A percentile compares a stretch with the other conserved stretches of the same genome.
Evolutionary conservation across 2,113 vertebrate genomes (phyloP).

Genomic region (Poecile atricapillus): DNA sequence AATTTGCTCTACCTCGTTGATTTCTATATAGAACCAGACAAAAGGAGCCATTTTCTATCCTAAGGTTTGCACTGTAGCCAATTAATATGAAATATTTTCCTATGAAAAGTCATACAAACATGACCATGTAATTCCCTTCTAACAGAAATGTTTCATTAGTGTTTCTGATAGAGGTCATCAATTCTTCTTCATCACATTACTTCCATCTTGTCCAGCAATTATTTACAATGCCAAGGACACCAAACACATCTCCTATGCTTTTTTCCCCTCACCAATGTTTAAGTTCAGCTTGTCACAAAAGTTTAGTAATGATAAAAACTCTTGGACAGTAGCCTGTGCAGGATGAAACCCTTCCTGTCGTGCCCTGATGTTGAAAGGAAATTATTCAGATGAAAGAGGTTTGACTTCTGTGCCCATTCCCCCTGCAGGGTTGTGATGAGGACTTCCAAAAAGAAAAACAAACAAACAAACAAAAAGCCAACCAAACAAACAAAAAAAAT

Average conservation of each 20-base stretch:
- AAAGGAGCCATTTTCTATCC: not conserved
- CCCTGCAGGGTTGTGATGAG: not conserved
- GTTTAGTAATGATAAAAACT: not conserved
- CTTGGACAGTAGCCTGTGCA: not conserved
- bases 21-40: constrained; percentile 8
- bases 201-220: not conserved
- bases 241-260: not conserved
- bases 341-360: not conserved
- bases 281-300: not conserved
- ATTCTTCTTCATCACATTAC: not conserved
- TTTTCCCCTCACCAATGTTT: fast-evolving
- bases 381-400: not conserved
- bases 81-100: constrained; percentile 40
- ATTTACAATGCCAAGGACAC: not conserved
- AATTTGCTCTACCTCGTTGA: constrained; percentile 32
- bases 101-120: constrained; percentile 35
- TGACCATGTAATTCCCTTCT: constrained; percentile 3
- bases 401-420: not conserved
- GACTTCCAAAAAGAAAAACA: not conserved
- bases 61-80: not conserved
- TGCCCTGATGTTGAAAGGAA: not conserved
- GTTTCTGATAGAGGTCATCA: constrained; percentile 10
- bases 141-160: constrained; percentile 36
- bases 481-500: no score
- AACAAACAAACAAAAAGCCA: fast-evolving